These are phyloP conservation scores for Argyresthia goedartella DNA, from an alignment of 2,888 invertebrate species.

Conservation along the genomic window DNA sequence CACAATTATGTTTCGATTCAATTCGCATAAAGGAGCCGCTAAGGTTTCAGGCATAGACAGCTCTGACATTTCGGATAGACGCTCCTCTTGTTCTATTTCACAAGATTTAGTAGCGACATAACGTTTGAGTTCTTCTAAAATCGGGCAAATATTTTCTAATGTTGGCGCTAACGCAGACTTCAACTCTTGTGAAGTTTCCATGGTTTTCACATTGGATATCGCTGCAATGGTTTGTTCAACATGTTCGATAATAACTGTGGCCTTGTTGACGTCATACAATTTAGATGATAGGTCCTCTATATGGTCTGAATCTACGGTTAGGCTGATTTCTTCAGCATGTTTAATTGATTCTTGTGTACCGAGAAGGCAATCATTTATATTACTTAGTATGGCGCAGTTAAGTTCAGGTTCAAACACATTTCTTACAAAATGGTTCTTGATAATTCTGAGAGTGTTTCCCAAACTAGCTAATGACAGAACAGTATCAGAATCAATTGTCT, in stretches of 20 bases:
- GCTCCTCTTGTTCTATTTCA: conserved; percentile 16
- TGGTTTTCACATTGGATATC: conserved; percentile 32
- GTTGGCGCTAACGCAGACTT: conserved; percentile 23
- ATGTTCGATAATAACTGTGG: conserved; percentile 34
- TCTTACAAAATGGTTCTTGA: conserved; percentile 35
- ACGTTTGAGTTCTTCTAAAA: conserved; percentile 45
- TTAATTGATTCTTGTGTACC: conserved; percentile 42
- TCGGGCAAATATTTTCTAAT: conserved; percentile 40
- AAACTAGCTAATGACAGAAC: conserved; percentile 38
- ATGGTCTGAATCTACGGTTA: conserved; percentile 38
- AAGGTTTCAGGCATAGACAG: conserved; percentile 42
- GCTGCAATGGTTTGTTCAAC: conserved; percentile 46
- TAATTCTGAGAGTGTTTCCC: conserved; percentile 41
- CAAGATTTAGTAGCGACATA: conserved; percentile 35
- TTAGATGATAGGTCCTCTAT: conserved; percentile 25
- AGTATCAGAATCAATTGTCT: conserved; percentile 34
- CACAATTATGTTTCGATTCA: conserved; percentile 36
- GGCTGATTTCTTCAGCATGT: conserved; percentile 35
- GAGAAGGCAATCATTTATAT: conserved; percentile 33
- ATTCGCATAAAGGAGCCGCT: conserved; percentile 43
- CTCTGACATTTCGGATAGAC: conserved; percentile 39
- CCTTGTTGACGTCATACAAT: conserved; percentile 23
- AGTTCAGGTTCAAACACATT: conserved; percentile 43
- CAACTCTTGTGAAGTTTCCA: conserved; percentile 31
- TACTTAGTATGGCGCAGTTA: conserved; percentile 36